phyloP scores from a whole-genome alignment of 2,797 vertebrate genomes.

The Melanotaenia trifasciata region DNA sequence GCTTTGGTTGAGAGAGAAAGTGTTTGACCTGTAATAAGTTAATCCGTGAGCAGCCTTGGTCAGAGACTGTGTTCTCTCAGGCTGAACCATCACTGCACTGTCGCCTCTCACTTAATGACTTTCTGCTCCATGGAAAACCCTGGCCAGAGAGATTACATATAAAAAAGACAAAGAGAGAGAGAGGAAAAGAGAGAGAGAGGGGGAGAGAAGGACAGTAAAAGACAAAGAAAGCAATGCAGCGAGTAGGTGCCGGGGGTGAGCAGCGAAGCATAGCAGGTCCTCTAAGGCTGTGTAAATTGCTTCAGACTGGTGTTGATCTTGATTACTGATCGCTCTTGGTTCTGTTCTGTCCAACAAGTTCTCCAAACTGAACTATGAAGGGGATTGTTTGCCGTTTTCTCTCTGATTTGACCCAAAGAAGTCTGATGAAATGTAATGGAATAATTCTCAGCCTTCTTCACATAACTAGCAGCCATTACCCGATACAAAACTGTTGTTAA shows the following conservation, averaged over 20 bases:
- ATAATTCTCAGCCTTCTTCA: background rate
- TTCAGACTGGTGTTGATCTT: conserved; percentile 67
- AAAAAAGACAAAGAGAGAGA: conserved; percentile 43
- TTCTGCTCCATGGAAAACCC: conserved; percentile 75
- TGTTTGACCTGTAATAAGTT: conserved; percentile 73
- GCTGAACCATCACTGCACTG: conserved; percentile 75
- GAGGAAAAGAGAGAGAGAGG: conserved; percentile 17
- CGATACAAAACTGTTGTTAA: background rate
- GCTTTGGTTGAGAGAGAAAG: conserved; percentile 42
- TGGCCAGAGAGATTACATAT: conserved; percentile 70
- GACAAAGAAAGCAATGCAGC: conserved; percentile 39
- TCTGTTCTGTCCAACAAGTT: conserved; percentile 34
- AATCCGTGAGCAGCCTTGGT: conserved; percentile 68
- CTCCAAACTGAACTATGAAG: conserved; percentile 16
- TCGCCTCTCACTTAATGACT: conserved; percentile 79
- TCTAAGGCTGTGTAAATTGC: conserved; percentile 67
- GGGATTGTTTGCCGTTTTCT: conserved; percentile 3
- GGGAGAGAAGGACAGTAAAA: conserved; percentile 28
- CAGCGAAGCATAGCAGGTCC: conserved; percentile 57
- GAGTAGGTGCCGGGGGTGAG: conserved; percentile 23
- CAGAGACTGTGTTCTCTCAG: conserved; percentile 75
- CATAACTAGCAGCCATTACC: background rate
- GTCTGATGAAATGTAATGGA: background rate
- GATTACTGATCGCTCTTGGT: conserved; percentile 62
- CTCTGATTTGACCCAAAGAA: conserved; percentile 10